phyloP scores from a whole-genome alignment of 2,888 invertebrate species.

The Mimachlamys varia region DNA sequence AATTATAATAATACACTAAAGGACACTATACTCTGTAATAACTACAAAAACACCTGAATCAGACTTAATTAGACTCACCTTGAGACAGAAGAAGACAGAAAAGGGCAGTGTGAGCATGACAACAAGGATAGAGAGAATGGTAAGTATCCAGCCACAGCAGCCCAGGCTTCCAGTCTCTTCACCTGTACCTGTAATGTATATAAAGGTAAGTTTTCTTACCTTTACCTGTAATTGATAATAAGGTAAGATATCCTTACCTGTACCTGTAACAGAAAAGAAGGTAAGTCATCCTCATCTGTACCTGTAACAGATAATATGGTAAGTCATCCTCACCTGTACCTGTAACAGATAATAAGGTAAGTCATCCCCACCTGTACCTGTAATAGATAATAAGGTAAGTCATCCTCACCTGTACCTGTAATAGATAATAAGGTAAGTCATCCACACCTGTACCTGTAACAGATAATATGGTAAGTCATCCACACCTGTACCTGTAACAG shows the following conservation, averaged over 20 bases:
- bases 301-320: background rate
- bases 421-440: background rate
- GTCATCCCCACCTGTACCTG: background rate
- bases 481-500: background rate
- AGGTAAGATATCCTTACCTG: background rate
- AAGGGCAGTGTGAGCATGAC: conserved; percentile 94
- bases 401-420: background rate
- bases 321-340: conserved; percentile 2
- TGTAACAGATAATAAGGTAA: background rate
- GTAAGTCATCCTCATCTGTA: conserved; percentile 10
- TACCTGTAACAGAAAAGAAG: background rate
- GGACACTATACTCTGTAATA: background rate
- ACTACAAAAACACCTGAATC: background rate
- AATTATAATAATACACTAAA: too few species aligned
- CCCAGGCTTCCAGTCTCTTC: conserved; percentile 68
- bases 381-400: background rate
- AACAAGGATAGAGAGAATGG: conserved; percentile 91
- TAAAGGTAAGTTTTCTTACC: background rate
- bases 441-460: background rate
- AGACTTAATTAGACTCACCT: conserved; percentile 86
- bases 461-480: background rate
- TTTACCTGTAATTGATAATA: background rate
- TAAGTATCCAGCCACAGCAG: conserved; percentile 91
- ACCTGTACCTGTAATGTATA: conserved; percentile 46
- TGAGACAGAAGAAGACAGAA: conserved; percentile 95